Evolutionary conservation across 2,888 invertebrate species (phyloP).

Genomic region (Parapristionchus giblindavisi): DNA sequence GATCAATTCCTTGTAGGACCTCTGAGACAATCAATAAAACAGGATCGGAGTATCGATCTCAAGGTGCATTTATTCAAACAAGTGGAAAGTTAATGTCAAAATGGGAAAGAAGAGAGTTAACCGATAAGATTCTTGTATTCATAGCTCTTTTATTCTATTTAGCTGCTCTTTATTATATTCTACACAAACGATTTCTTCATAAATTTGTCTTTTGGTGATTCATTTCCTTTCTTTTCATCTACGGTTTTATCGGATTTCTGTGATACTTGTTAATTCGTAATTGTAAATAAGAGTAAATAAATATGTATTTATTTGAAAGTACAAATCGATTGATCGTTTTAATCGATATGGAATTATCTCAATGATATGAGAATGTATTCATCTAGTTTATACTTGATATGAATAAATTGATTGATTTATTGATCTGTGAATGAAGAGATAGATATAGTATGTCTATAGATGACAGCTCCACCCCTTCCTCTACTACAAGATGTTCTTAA

Average conservation of each 20-base stretch:
- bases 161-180: slow-evolving; percentile 89
- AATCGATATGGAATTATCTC: background rate
- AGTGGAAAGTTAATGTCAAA: slow-evolving; percentile 91
- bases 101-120: slow-evolving; percentile 91
- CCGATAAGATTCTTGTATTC: slow-evolving; percentile 88
- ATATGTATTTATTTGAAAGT: background rate
- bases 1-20: slow-evolving; percentile 76
- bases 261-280: slow-evolving; percentile 10
- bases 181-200: slow-evolving; percentile 83
- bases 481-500: slow-evolving; percentile 35
- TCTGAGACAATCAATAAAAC: slow-evolving; percentile 67
- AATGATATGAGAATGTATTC: background rate
- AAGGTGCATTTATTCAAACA: slow-evolving; percentile 74
- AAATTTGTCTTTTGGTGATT: slow-evolving; percentile 50
- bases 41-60: slow-evolving; percentile 56
- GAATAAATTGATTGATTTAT: background rate
- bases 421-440: background rate
- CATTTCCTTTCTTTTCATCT: slow-evolving; percentile 4
- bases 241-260: slow-evolving; percentile 11
- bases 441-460: background rate
- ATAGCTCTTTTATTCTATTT: slow-evolving; percentile 88
- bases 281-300: background rate
- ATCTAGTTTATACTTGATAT: background rate
- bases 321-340: background rate
- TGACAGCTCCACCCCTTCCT: background rate